Evolutionary conservation across 2,888 invertebrate species (phyloP).

Genomic region (Pristionchus maxplancki): DNA sequence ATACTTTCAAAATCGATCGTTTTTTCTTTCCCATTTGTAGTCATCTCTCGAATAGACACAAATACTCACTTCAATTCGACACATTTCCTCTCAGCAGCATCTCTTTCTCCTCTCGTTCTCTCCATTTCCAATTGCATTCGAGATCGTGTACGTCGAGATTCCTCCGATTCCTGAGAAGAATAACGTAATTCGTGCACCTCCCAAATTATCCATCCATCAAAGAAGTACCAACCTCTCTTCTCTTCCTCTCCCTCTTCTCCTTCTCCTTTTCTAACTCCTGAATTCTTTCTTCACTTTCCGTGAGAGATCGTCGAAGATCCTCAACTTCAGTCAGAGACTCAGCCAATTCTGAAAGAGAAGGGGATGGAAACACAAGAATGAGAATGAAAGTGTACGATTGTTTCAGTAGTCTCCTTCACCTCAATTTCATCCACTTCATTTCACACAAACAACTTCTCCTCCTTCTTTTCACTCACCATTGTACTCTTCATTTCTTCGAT

Average conservation of each 20-base stretch:
- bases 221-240: constrained; percentile 28
- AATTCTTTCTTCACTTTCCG: neutral
- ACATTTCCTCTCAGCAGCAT: constrained; percentile 40
- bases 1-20: too few species aligned
- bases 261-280: constrained; percentile 21
- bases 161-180: constrained; percentile 21
- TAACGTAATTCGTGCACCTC: neutral
- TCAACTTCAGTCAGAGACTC: constrained; percentile 48
- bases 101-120: constrained; percentile 39
- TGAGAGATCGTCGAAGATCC: constrained; percentile 1
- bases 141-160: neutral
- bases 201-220: neutral
- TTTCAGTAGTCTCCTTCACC: neutral
- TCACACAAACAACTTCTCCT: neutral
- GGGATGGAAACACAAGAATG: neutral
- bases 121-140: neutral
- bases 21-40: too few species aligned
- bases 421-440: neutral
- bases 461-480: constrained; percentile 5
- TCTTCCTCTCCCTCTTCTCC: constrained; percentile 46
- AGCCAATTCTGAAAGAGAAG: constrained; percentile 19
- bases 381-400: neutral
- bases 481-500: constrained; percentile 35
- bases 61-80: constrained; percentile 22
- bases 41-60: neutral